Percentiles rank a stretch among this genome's conserved stretches.
These are phyloP conservation scores for Pseudococcus jackbeardsleyi DNA, from an alignment of 2,888 invertebrate species.

Conservation along the genomic window DNA sequence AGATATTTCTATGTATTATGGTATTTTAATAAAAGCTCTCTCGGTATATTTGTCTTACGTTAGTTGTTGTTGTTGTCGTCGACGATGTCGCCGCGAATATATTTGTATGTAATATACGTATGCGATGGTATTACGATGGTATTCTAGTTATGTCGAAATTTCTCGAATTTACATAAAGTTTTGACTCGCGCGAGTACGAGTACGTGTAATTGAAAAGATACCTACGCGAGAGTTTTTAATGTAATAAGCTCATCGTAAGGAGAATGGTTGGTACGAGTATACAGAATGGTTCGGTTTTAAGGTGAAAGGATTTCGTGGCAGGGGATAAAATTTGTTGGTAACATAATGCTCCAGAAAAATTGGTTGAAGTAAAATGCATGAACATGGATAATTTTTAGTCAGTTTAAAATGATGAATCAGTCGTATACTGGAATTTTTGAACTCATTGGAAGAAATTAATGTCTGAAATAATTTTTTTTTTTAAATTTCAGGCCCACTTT, in stretches of 20 bases:
- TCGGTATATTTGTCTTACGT: slow-evolving; percentile 5
- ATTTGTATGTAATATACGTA: neutral
- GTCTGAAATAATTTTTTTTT: too few species aligned
- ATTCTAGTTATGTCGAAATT: slow-evolving; percentile 9
- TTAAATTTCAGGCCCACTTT: too few species aligned
- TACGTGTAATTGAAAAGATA: slow-evolving; percentile 9
- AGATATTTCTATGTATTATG: slow-evolving; percentile 26
- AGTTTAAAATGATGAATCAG: too few species aligned
- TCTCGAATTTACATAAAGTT: neutral
- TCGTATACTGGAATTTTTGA: too few species aligned
- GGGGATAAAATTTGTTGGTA: too few species aligned
- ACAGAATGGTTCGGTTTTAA: neutral
- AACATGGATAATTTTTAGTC: too few species aligned
- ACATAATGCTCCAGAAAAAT: too few species aligned
- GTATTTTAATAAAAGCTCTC: slow-evolving; percentile 24
- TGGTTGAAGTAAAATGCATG: too few species aligned
- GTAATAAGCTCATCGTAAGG: neutral
- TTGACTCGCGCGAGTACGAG: neutral
- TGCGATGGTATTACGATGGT: neutral
- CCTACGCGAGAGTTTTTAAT: neutral
- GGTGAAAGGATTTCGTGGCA: neutral
- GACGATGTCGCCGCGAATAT: neutral
- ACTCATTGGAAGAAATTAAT: too few species aligned
- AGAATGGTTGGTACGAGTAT: neutral
- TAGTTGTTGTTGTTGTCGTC: neutral